Percentiles rank a stretch among this genome's conserved stretches.
phyloP scores from a whole-genome alignment of 2,888 invertebrate species.

The Nowickia ferox region DNA sequence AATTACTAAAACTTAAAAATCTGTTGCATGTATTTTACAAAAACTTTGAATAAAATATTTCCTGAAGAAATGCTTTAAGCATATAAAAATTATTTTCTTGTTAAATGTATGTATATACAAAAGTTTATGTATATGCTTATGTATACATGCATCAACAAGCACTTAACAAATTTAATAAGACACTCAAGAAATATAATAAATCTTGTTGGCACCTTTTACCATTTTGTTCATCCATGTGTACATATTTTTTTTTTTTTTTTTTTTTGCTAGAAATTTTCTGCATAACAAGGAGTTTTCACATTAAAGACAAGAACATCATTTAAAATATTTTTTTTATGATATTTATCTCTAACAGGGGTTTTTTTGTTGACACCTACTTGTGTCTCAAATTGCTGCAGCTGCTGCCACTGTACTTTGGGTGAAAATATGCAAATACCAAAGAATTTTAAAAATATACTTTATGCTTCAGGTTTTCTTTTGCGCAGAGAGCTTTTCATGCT shows the following conservation, averaged over 20 bases:
- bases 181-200: constrained; percentile 43
- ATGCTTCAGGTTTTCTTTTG: neutral
- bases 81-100: neutral
- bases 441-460: constrained; percentile 3
- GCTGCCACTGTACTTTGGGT: neutral
- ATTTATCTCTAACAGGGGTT: constrained; percentile 32
- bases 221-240: constrained; percentile 13
- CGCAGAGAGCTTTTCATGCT: constrained; percentile 14
- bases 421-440: constrained; percentile 36
- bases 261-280: constrained; percentile 11
- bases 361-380: constrained; percentile 40
- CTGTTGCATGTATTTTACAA: no score
- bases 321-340: constrained; percentile 58
- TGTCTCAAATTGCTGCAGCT: constrained; percentile 16
- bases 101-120: neutral
- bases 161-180: constrained; percentile 43
- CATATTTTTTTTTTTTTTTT: neutral
- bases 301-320: constrained; percentile 63
- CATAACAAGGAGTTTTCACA: constrained; percentile 58
- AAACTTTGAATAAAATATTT: no score
- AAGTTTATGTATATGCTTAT: no score
- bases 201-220: constrained; percentile 51
- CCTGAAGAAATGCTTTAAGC: no score
- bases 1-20: no score
- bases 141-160: neutral